Evolutionary conservation across 2,113 vertebrate species (phyloP).

Genomic region (Pogona vitticeps): DNA sequence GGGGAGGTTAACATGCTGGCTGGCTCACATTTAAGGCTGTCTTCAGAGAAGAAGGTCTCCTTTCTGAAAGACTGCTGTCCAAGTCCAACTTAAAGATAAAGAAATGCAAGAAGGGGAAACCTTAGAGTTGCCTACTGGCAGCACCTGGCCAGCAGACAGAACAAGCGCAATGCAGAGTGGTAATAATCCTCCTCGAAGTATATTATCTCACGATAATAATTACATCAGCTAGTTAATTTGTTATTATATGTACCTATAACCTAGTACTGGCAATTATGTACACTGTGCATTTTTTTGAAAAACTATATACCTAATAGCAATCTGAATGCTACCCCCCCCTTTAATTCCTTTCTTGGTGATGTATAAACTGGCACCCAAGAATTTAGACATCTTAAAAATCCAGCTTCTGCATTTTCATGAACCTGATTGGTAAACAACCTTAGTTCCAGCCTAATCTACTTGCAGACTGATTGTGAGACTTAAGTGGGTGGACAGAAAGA

Average conservation of each 20-base stretch:
- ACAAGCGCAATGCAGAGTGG: not conserved
- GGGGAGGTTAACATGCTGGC: not conserved
- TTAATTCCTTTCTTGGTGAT: not conserved
- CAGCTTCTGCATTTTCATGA: not conserved
- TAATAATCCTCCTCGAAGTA: not conserved
- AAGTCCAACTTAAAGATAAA: not conserved
- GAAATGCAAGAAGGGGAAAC: not conserved
- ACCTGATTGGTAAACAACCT: not conserved
- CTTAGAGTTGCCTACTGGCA: not conserved
- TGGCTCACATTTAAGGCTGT: not conserved
- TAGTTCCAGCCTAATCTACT: not conserved
- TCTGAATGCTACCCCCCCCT: too few relatives aligned
- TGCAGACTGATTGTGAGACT: not conserved
- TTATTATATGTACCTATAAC: too few relatives aligned
- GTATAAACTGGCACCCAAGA: not conserved
- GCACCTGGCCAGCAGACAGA: not conserved
- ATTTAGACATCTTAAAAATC: not conserved
- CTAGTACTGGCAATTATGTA: too few relatives aligned
- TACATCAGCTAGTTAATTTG: too few relatives aligned
- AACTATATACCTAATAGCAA: too few relatives aligned
- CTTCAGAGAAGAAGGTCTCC: not conserved
- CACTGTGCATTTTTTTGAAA: too few relatives aligned
- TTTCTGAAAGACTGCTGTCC: not conserved
- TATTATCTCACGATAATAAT: too few relatives aligned
- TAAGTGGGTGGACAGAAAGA: not conserved